Evolutionary conservation across 92 coral and sea anemone genomes (phyloP), one percentile per base, ranked within the genome.

Genomic region (Porites rus): DNA sequence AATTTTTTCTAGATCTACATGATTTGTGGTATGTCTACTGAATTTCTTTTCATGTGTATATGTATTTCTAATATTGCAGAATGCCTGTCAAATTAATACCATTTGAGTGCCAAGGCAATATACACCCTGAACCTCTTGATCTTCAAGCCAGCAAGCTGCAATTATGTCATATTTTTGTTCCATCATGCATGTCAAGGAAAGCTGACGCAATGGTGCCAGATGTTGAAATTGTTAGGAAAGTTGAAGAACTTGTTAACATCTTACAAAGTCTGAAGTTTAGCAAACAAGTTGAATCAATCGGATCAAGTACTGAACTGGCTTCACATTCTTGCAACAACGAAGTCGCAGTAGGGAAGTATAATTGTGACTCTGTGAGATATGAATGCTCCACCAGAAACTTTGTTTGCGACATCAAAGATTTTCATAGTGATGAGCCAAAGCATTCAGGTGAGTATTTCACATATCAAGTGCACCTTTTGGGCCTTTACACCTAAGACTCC

Each of bases 191-290:
- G 11, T 31, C 58, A 70, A 81, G 68, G 10, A 53, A 69, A 25
- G 19, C 18, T 13, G 20, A 60, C 13, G 19, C 10, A 13, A 69
- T 77, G 86, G 59, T 38, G 46, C 6, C 86, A 81, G 53, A 71
- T 1, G 71, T 24, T 14, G 86, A 83, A 22, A 22, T 83, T 63
- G 2, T 21, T 7, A 52, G 9, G 51, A 83, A 83, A 62, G 78
- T 50, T 63, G 50, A 63, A 83, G 80, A 83, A 73, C 80, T 83
- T 46, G 60, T 17, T 13, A 22, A 65, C 4, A 50, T 74, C 10
- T 2, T 83, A 83, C 74, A 83, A 75, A 73, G 51, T 17, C 21
- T 54, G 53, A 83, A 63, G 22, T 83, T 20, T 83, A 72, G 6
- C 4, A 59, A 31, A 81, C 67, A 52, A 18, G 31, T 28, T 52